A percentile compares a stretch with the other conserved stretches of the same genome.
These are phyloP conservation scores for Sebastes taczanowskii DNA, from an alignment of 2,797 vertebrate genomes.

Conservation along the genomic window DNA sequence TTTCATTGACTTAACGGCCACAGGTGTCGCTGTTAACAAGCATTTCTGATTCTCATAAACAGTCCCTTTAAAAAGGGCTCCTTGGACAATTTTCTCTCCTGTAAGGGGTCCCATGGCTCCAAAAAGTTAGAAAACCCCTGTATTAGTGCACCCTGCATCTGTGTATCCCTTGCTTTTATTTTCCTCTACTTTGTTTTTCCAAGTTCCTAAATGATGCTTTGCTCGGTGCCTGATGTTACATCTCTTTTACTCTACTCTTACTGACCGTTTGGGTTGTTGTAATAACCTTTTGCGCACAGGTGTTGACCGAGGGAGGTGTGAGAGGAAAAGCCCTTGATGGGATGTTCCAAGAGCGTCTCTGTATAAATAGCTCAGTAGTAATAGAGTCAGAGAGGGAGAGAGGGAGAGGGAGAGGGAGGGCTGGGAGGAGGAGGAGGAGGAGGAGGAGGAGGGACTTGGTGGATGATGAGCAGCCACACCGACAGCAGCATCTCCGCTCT, in stretches of 20 bases:
- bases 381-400: background rate
- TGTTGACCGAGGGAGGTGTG: background rate
- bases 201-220: background rate
- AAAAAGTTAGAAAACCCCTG: too few species aligned
- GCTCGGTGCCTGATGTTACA: background rate
- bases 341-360: constrained; percentile 53
- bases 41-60: too few species aligned
- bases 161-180: background rate
- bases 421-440: background rate
- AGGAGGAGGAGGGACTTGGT: background rate
- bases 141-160: background rate
- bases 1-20: too few species aligned
- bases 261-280: background rate
- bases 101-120: too few species aligned
- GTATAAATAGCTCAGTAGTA: constrained; percentile 49
- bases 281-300: background rate
- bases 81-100: too few species aligned
- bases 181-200: background rate
- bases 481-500: constrained; percentile 58
- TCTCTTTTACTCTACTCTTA: background rate
- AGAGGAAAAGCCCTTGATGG: constrained; percentile 56
- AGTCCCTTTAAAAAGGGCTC: too few species aligned
- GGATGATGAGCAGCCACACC: constrained; percentile 39
- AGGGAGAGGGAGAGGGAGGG: background rate
- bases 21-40: too few species aligned